Base-by-base conservation (phyloP, 2,113 vertebrate species). In the Scatophagus argus region DNA sequence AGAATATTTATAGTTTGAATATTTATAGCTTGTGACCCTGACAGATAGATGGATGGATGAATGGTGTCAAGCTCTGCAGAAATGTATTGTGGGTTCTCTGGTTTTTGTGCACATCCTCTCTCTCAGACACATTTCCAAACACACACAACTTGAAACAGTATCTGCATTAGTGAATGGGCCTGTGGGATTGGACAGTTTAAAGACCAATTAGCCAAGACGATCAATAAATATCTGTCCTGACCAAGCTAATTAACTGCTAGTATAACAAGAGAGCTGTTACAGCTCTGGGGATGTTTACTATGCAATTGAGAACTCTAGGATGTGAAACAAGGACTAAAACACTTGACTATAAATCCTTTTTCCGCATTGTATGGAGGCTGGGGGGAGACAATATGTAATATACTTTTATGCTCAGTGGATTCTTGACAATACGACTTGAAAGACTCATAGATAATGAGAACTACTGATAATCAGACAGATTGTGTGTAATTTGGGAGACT, bases 201-300 rank as follows among this genome's bases (percentile, higher is more conserved):
- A 23, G 75, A 83, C 62, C 88, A 89, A 91, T 91, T 91, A 89
- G 73, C 74, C 83, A 69, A 68, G 51, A 31, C 21, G 55, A 92
- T 92, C 89, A 85, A 91, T 91, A 81, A 13, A 43, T 56, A 81
- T 90, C 84, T 85, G 83, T 52, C n/a, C 74, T 84, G 87, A 91
- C 85, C 56, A 60, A 74, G n/a, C 41, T 88, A 86, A 92, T 90
- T 87, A 89, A 89, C 74, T 83, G 85, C 83, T 80, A 43, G 43
- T 79, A 85, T 83, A 87, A 81, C 75, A 46, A 69, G 74, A 84
- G 88, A 84, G 58, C 77, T 47, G 70, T 38, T 70, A 38, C 66
- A 80, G 65, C 72, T 77, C 77, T 21, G 21, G 54, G 58, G 36
- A 64, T 77, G 61, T 78, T 84, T 72, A 72, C 56, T 36, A 46